These are phyloP conservation scores for Ephestia elutella DNA, from an alignment of 1,140 invertebrate genomes.

Conservation along the genomic window DNA sequence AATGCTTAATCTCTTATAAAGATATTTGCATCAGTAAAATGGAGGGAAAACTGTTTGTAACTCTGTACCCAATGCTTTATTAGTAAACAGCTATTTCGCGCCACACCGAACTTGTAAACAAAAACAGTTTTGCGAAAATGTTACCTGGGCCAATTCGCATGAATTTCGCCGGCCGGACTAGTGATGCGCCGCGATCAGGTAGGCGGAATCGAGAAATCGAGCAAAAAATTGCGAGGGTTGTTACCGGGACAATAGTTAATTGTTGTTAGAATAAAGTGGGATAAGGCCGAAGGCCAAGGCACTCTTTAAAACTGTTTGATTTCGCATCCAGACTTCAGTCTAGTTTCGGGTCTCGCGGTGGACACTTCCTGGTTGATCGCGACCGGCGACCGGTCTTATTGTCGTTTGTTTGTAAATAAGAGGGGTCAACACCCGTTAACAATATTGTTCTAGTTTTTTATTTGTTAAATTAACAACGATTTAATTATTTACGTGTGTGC, in stretches of 20 bases:
- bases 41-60: conserved; percentile 35
- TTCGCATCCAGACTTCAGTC: conserved; percentile 65
- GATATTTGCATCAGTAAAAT: conserved; percentile 20
- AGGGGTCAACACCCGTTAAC: conserved; percentile 45
- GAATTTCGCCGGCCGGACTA: conserved; percentile 33
- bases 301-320: conserved; percentile 62
- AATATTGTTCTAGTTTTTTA: conserved; percentile 29
- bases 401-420: conserved; percentile 60
- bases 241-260: conserved; percentile 41
- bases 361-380: conserved; percentile 37
- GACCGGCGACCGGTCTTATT: conserved; percentile 15
- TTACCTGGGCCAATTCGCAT: conserved; percentile 38
- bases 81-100: conserved; percentile 65
- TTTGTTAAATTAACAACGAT: background rate
- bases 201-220: conserved; percentile 22
- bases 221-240: conserved; percentile 36
- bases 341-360: conserved; percentile 49
- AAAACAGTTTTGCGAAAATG: conserved; percentile 42
- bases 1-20: too few relatives aligned
- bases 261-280: conserved; percentile 49
- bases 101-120: conserved; percentile 60
- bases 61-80: conserved; percentile 39
- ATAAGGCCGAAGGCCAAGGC: conserved; percentile 58
- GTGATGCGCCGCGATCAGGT: conserved; percentile 36
- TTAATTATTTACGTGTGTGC: background rate